Conservation (phyloP, 2,113 vertebrate species). For the Taurulus bubalis region DNA sequence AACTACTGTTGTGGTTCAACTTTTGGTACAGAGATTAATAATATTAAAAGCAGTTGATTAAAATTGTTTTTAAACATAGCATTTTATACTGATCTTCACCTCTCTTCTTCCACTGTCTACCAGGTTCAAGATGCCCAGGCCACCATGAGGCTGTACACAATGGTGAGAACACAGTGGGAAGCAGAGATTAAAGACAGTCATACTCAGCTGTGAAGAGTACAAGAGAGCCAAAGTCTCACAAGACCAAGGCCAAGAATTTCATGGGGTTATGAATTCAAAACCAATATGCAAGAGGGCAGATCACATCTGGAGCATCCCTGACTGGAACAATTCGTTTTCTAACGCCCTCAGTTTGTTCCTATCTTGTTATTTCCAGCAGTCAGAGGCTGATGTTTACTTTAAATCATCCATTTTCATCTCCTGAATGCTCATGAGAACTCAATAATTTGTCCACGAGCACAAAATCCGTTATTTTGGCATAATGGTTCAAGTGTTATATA, state of each 20-base stretch:
- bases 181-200: constrained; percentile 74
- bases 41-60: too few species aligned
- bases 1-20: too few species aligned
- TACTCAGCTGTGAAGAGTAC: constrained; percentile 22
- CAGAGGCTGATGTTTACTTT: too few species aligned
- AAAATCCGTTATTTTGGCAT: background rate
- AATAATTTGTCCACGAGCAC: background rate
- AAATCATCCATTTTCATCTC: too few species aligned
- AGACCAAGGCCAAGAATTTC: constrained; percentile 7
- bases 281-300: background rate
- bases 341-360: too few species aligned
- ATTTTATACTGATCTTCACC: too few species aligned
- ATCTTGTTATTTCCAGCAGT: too few species aligned
- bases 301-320: too few species aligned
- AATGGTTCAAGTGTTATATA: background rate
- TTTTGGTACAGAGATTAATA: too few species aligned
- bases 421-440: background rate
- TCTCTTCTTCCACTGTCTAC: constrained; percentile 3
- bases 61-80: too few species aligned
- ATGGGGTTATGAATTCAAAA: constrained; percentile 16
- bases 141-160: constrained; percentile 92
- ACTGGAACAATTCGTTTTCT: too few species aligned
- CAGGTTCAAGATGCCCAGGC: constrained; percentile 95
- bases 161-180: constrained; percentile 88
- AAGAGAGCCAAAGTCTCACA: constrained; percentile 52